Conservation (phyloP, 2,888 invertebrate genomes). For the Nemotelus pantherinus region DNA sequence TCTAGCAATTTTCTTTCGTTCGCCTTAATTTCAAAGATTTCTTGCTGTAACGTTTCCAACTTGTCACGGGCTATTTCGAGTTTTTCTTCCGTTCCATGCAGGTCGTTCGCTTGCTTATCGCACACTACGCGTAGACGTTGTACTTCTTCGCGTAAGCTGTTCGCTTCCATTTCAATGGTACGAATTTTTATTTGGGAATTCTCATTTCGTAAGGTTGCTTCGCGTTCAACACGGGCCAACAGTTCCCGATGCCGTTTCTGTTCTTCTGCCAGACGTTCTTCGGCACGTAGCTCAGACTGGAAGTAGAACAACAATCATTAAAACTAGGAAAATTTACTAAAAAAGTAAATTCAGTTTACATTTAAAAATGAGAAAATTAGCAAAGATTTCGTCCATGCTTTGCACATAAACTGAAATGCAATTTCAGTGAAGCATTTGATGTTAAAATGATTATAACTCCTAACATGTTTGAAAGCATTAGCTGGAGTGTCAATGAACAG, state of each 20-base stretch:
- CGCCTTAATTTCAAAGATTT: constrained; percentile 67
- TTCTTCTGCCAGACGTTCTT: constrained; percentile 81
- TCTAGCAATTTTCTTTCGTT: constrained; percentile 68
- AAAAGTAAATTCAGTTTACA: too few species aligned
- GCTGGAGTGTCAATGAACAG: too few species aligned
- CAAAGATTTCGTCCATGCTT: too few species aligned
- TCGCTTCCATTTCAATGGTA: constrained; percentile 74
- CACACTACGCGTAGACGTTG: constrained; percentile 70
- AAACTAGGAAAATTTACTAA: too few species aligned
- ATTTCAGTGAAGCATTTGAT: too few species aligned
- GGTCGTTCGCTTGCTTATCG: constrained; percentile 72
- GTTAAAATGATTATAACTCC: too few species aligned
- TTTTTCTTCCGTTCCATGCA: constrained; percentile 67
- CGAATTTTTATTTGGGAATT: constrained; percentile 78
- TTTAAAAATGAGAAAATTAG: too few species aligned
- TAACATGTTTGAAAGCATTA: too few species aligned
- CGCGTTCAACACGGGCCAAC: constrained; percentile 83
- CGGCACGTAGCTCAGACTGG: constrained; percentile 78
- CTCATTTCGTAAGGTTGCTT: constrained; percentile 80
- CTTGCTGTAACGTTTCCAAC: constrained; percentile 66
- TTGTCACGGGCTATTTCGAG: constrained; percentile 69
- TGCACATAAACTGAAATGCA: too few species aligned
- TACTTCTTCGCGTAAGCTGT: constrained; percentile 73
- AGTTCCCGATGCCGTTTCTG: constrained; percentile 86
- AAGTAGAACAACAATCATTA: too few species aligned